These are phyloP conservation scores for Pteronura brasiliensis DNA, from an alignment of 2,113 vertebrate species.

Conservation along the genomic window DNA sequence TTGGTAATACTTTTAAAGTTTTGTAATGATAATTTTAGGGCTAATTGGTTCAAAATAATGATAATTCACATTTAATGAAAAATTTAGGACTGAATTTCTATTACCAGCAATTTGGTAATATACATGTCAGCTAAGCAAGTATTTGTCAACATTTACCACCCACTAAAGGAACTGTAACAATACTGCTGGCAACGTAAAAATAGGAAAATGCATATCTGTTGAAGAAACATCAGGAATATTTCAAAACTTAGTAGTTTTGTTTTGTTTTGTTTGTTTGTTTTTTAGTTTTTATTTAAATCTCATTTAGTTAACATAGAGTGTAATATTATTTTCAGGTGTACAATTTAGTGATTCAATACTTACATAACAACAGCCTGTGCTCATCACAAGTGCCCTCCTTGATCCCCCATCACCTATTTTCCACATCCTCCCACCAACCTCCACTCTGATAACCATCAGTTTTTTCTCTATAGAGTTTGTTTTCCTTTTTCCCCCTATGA, in stretches of 20 bases:
- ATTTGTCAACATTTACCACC: neutral
- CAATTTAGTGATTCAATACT: too few relatives aligned
- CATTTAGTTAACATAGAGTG: too few relatives aligned
- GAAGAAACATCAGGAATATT: neutral
- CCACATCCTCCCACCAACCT: neutral
- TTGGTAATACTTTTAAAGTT: neutral
- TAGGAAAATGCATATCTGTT: neutral
- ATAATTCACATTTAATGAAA: neutral
- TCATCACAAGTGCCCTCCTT: too few relatives aligned
- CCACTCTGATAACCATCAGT: neutral
- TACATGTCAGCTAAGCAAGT: neutral
- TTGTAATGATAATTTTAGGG: neutral
- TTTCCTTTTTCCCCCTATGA: neutral
- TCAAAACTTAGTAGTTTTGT: neutral
- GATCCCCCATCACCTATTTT: too few relatives aligned
- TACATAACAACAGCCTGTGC: too few relatives aligned
- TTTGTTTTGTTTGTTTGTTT: too few relatives aligned
- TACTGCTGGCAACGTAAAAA: neutral
- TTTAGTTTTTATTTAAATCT: too few relatives aligned
- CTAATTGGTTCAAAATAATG: neutral
- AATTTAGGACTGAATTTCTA: neutral
- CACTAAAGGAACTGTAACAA: neutral
- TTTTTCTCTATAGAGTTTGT: neutral
- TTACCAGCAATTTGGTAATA: neutral
- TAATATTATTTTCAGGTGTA: too few relatives aligned